Conservation (phyloP, 2,113 vertebrate species). For the Nettapus auritus region DNA sequence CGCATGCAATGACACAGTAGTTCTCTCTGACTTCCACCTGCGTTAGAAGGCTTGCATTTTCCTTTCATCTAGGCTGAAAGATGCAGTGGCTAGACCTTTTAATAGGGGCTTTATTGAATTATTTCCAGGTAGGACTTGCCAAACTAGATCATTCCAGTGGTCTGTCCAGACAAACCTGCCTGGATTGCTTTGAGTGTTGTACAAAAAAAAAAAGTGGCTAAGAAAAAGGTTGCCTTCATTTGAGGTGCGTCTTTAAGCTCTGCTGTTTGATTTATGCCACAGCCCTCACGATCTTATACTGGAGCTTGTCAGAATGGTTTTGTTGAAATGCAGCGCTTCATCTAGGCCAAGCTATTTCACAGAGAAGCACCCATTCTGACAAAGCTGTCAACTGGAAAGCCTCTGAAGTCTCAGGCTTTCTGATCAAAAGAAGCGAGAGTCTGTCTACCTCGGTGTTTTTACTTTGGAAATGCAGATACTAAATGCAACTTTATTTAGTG, state of each 20-base stretch:
- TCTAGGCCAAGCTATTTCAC: constrained; percentile 37
- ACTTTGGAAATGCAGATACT: constrained; percentile 4
- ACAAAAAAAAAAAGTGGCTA: background rate
- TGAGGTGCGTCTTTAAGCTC: background rate
- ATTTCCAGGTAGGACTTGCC: background rate
- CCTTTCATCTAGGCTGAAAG: background rate
- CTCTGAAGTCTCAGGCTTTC: constrained; percentile 42
- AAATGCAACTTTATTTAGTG: constrained; percentile 29
- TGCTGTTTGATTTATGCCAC: constrained; percentile 41
- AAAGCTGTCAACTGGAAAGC: constrained; percentile 40
- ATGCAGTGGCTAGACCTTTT: background rate
- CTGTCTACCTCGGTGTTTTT: constrained; percentile 13
- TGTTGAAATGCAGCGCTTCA: constrained; percentile 17
- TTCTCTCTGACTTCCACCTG: background rate
- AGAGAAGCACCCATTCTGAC: constrained; percentile 45
- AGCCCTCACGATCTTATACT: background rate
- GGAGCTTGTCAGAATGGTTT: constrained; percentile 49
- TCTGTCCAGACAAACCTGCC: background rate
- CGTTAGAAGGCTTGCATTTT: background rate
- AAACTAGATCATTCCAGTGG: background rate
- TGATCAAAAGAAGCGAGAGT: constrained; percentile 49
- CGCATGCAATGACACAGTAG: background rate
- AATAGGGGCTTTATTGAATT: background rate
- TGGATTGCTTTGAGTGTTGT: background rate
- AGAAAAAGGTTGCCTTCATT: background rate